Evolutionary conservation across 2,888 invertebrate genomes (phyloP), one percentile per base, ranked within the genome.

Genomic region (Malthinus flaveolus): DNA sequence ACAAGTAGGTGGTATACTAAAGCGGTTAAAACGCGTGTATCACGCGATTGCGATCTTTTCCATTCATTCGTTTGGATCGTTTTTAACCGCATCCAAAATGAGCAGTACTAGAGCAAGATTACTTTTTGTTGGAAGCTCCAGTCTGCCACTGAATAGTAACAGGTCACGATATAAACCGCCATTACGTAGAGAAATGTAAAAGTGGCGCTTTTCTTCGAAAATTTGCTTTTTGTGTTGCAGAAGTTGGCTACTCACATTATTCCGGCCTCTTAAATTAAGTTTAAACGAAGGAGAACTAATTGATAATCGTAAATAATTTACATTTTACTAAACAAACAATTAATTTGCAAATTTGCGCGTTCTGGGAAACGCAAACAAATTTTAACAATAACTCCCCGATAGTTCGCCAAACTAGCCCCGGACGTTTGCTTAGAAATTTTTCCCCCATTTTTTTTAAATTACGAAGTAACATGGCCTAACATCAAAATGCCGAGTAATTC

Each of bases 71-170:
- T 69, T 64, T 62, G 67, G 67, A 69, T 69, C 68, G 69, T 67
- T 66, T 67, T 66, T 67, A 69, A 70, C 71, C 68, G 68, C 71
- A 71, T 71, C 70, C 62, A 60, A 70, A 71, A 71, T 71, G 71
- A 71, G 69, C 71, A 71, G 65, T 64, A 64, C 59, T 65, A 65
- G 61, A 23, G 23, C 56, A 60, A 67, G 67, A 67, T 66, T 68
- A 65, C 66, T 67, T 66, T 68, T 66, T 65, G 64, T 61, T 59
- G 59, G 59, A 59, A 57, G 47, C 57, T 60, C 51, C 54, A 60
- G 57, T 62, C 55, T 59, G 37, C 47, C 51, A 37, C 55, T 55
- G 59, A 66, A 66, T 65, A 62, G 66, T 61, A 34, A 49, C 57
- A 48, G 59, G 63, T 64, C 68, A 68, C 66, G 66, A 64, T 49